Base-by-base conservation (phyloP, 2,113 vertebrate species). In the Microtus richardsoni region DNA sequence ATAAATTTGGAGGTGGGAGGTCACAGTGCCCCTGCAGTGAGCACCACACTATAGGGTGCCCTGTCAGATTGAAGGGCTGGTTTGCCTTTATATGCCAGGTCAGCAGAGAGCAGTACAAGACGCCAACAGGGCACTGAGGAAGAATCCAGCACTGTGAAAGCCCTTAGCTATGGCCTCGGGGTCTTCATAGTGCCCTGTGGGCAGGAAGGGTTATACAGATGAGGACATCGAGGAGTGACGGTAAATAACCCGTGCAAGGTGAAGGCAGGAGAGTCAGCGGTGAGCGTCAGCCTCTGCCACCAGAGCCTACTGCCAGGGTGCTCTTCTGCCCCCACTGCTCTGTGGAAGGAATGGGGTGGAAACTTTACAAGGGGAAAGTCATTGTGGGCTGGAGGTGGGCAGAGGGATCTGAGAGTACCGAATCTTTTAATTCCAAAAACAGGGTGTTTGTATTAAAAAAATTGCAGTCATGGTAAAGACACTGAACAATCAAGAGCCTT, bases 361-460 rank as follows among this genome's bases (percentile, higher is more conserved):
- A 83, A 83, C 28, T 36, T 26, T 58, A 22, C 62, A 84, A 70
- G n/a, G 26, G 58, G 74, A 54, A 30, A 41, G 33, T 36, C 44
- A 7, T 58, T 0, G 0, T 49, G 90, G 60, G 30, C 58, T 93
- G 24, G 49, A 70, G n/a, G 91, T 41, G 41, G 41, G 70, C 52
- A 71, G 49, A 77, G 22, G 84, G 87, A 58, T 71, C 47, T 21
- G 58, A 95, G 62, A 84, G 41, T 17, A 1, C 64, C 49, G 21
- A 84, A 11, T 82, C 49, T 97, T 97, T 92, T 54, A 16, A 88
- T 93, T 83, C 80, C 68, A 52, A 86, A 92, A 54, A 41, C 62
- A 58, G 22, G 58, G 0, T 73, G 52, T 95, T 95, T 95, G 47
- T 49, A 16, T 95, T 85, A 82, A 54, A 74, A 91, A 90, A 90